Evolutionary conservation across 2,113 vertebrate species (phyloP), one percentile per base, ranked within the genome.

Genomic region (Campylomormyrus tamandua): DNA sequence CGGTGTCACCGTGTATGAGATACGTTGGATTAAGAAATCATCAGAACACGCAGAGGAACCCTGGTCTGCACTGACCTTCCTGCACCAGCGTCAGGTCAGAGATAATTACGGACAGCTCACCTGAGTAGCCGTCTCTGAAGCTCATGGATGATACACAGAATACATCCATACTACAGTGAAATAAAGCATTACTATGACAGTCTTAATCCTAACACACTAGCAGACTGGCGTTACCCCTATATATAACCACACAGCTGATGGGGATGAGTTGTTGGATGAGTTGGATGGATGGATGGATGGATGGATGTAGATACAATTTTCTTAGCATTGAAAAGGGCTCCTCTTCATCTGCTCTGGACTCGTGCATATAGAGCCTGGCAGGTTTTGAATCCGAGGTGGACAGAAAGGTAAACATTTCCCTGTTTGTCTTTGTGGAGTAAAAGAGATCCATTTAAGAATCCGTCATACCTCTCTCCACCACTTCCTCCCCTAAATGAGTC

Each of bases 401-500:
- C 46, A 85, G 83, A n/a, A 85, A 85, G 83, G 83, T 86, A 86
- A 86, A 86, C 45, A 31, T 86, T n/a, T 48, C 83, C 42, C 42
- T 27, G n/a, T 31, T 50, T 50, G 10, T 86, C n/a, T 50, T 48
- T 86, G 45, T 6, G n/a, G 21, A 86, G 45, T 86, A 86, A 86
- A 31, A 50, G 11, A 86, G 6, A 24, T 1, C n/a, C 21, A 50
- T 49, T 50, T 49, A 86, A 49, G 11, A 84, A 70, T 31, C 74
- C 15, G 35, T 42, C 35, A 80, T 11, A 31, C 19, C 83, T 15
- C 17, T 86, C 45, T 27, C 21, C 8, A 11, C 42, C 83, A 27
- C 48, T 86, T 86, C 45, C 45, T 86, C 48, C 83, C 83, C 48
- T 50, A 86, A 50, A 86, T 13, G 46, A 86, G 48, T 86, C 48